A percentile compares a stretch with the other conserved stretches of the same genome.
These are phyloP conservation scores for Notolepis coatsorum DNA, from an alignment of 2,797 vertebrate species.

Conservation along the genomic window DNA sequence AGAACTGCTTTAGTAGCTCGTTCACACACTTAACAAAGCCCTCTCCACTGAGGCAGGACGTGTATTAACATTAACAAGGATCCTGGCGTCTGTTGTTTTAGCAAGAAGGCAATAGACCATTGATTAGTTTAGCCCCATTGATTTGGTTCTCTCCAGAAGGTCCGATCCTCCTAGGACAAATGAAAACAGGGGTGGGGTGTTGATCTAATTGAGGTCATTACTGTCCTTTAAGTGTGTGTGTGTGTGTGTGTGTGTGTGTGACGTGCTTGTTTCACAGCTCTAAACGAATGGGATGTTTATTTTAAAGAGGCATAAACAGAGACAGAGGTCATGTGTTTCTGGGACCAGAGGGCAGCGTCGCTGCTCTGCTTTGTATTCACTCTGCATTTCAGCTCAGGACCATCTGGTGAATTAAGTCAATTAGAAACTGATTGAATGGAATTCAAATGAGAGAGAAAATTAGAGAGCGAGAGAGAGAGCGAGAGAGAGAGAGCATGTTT, in stretches of 20 bases:
- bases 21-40: constrained; percentile 19
- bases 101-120: constrained; percentile 26
- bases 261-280: background rate
- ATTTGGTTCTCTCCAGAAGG: constrained; percentile 31
- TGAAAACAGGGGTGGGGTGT: constrained; percentile 31
- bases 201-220: constrained; percentile 43
- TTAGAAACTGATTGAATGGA: constrained; percentile 62
- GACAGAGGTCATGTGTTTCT: constrained; percentile 25
- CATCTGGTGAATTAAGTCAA: constrained; percentile 67
- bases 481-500: background rate
- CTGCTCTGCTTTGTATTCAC: constrained; percentile 33
- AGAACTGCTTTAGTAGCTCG: constrained; percentile 48
- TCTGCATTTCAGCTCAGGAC: constrained; percentile 25
- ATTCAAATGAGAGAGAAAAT: constrained; percentile 52
- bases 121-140: constrained; percentile 57
- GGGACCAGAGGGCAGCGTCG: constrained; percentile 32
- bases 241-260: constrained; percentile 17
- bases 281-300: constrained; percentile 29
- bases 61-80: constrained; percentile 35
- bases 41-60: constrained; percentile 24
- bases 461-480: constrained; percentile 13
- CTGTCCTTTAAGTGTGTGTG: constrained; percentile 5
- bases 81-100: constrained; percentile 20
- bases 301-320: constrained; percentile 37
- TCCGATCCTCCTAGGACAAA: constrained; percentile 7